These are phyloP conservation scores for Cuculus canorus DNA, from an alignment of 2,797 vertebrate genomes.

Conservation along the genomic window DNA sequence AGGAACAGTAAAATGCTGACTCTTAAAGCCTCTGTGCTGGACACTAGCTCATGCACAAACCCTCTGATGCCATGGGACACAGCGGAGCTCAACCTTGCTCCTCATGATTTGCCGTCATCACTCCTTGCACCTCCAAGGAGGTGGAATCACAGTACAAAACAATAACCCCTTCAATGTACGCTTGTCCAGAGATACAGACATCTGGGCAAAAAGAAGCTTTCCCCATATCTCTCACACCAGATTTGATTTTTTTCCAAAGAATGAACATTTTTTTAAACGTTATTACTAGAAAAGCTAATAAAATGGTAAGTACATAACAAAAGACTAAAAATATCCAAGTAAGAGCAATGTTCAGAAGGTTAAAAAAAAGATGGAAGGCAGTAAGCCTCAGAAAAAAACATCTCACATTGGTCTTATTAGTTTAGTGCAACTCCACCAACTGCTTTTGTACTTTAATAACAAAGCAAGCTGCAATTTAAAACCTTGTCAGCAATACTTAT, in stretches of 20 bases:
- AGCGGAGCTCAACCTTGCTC: background rate
- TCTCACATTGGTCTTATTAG: background rate
- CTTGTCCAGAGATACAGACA: background rate
- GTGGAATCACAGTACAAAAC: fast-evolving
- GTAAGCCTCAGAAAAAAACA: background rate
- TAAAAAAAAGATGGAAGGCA: background rate
- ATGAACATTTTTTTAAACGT: background rate
- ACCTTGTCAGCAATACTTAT: background rate
- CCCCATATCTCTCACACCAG: background rate
- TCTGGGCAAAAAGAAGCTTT: background rate
- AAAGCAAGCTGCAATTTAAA: background rate
- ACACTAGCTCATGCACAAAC: background rate
- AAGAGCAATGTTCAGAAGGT: background rate
- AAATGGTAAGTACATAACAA: background rate
- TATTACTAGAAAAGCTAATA: background rate
- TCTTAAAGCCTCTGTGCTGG: background rate
- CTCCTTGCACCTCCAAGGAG: background rate
- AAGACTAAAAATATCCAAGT: background rate
- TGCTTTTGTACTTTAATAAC: background rate
- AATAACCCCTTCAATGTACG: fast-evolving
- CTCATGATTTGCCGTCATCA: fast-evolving
- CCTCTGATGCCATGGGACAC: fast-evolving
- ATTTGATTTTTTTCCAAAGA: background rate
- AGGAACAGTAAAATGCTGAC: fast-evolving
- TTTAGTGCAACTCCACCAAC: background rate